Conservation (phyloP, 2,113 vertebrate species). For the Colossoma macropomum region DNA sequence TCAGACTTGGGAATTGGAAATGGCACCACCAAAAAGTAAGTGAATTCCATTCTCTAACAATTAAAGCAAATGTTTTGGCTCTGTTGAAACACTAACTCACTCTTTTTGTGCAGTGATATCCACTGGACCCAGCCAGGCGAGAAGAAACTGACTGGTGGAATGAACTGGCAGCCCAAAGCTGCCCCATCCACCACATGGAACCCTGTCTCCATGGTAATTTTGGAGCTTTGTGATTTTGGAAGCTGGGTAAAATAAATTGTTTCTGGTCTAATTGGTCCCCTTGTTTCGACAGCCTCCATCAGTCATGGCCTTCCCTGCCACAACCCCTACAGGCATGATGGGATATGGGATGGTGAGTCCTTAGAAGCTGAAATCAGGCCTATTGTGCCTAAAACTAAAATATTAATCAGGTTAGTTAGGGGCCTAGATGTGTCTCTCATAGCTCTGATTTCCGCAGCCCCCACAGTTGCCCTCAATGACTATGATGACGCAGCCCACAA, state of each 20-base stretch:
- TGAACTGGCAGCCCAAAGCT: conserved; percentile 97
- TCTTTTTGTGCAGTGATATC: conserved; percentile 86
- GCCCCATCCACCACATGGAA: conserved; percentile 96
- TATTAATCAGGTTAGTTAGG: not conserved
- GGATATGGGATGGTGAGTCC: conserved; percentile 93
- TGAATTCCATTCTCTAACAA: not conserved
- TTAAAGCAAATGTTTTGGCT: not conserved
- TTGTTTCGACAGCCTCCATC: conserved; percentile 82
- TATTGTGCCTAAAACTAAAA: not conserved
- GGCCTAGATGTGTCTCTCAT: conserved; percentile 6
- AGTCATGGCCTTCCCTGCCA: conserved; percentile 97
- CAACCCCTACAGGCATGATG: conserved; percentile 96
- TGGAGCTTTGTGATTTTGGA: not conserved
- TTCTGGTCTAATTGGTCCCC: conserved; percentile 9
- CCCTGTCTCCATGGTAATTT: conserved; percentile 93
- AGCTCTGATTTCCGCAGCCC: conserved; percentile 73
- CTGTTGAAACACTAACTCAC: not conserved
- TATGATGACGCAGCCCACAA: conserved; percentile 94
- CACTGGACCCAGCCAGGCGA: conserved; percentile 98
- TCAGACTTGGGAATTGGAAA: conserved; percentile 97
- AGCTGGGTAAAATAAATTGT: not conserved
- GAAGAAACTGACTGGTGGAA: conserved; percentile 95
- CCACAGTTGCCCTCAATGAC: conserved; percentile 93
- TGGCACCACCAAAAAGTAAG: conserved; percentile 97
- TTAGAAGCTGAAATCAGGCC: not conserved